Percentiles rank a stretch among this genome's conserved stretches.
These are phyloP conservation scores for Drosophila acutilabella DNA, from an alignment of 2,888 invertebrate genomes.

Conservation along the genomic window DNA sequence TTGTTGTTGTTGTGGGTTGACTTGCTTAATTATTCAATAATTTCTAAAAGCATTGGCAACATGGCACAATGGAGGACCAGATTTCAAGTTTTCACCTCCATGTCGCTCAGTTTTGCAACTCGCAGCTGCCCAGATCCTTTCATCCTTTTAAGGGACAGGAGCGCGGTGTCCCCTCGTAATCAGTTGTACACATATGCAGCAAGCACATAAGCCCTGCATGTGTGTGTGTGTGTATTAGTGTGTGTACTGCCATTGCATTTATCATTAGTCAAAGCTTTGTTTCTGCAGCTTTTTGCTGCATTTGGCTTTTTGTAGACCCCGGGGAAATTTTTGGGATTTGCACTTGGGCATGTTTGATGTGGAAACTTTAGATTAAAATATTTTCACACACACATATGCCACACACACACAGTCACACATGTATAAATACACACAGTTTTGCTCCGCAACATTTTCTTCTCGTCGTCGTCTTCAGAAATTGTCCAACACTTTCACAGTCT, in stretches of 20 bases:
- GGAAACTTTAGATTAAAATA: slow-evolving; percentile 82
- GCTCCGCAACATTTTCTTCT: neutral
- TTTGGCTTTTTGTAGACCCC: slow-evolving; percentile 22
- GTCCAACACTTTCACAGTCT: slow-evolving; percentile 5
- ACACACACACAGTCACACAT: neutral
- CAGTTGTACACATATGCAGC: slow-evolving; percentile 69
- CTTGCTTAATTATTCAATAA: slow-evolving; percentile 84
- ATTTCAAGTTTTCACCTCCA: slow-evolving; percentile 25
- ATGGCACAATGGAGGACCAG: slow-evolving; percentile 46
- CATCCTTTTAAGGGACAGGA: slow-evolving; percentile 62
- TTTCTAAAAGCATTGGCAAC: slow-evolving; percentile 82
- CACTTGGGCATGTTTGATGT: slow-evolving; percentile 74
- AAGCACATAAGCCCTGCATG: slow-evolving; percentile 34
- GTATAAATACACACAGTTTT: neutral
- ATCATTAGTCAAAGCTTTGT: slow-evolving; percentile 71
- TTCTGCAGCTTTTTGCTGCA: slow-evolving; percentile 57
- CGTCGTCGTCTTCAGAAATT: slow-evolving; percentile 19
- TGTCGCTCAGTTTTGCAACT: slow-evolving; percentile 20
- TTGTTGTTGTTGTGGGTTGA: slow-evolving; percentile 70
- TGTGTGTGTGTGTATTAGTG: slow-evolving; percentile 27
- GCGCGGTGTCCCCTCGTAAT: slow-evolving; percentile 50
- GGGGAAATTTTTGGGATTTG: slow-evolving; percentile 63
- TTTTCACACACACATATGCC: slow-evolving; percentile 60
- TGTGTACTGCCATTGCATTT: slow-evolving; percentile 58
- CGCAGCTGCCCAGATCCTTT: slow-evolving; percentile 50